phyloP scores from a whole-genome alignment of 2,797 vertebrate genomes.

The Menidia menidia region DNA sequence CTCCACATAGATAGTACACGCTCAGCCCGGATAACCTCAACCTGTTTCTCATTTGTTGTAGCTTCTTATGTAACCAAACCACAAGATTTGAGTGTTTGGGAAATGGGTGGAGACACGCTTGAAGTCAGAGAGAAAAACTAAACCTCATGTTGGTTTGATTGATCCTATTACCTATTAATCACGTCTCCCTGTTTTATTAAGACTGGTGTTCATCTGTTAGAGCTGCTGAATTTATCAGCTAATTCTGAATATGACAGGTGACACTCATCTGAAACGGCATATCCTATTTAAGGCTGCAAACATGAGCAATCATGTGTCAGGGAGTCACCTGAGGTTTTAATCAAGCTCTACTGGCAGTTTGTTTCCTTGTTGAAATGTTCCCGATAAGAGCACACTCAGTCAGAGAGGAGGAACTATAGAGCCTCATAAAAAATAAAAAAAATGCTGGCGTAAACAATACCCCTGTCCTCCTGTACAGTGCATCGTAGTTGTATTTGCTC shows the following conservation, averaged over 20 bases:
- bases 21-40: conserved; percentile 23
- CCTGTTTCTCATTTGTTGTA: conserved; percentile 59
- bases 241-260: not conserved
- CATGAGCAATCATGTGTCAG: not conserved
- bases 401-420: not conserved
- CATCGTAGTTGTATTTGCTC: not conserved
- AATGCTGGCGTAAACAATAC: conserved; percentile 6
- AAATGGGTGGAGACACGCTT: conserved; percentile 31
- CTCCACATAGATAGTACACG: conserved; percentile 8
- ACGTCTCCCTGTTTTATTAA: conserved; percentile 4
- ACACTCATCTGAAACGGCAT: not conserved
- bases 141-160: conserved; percentile 47
- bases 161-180: conserved; percentile 36
- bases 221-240: no score
- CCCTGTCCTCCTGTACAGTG: not conserved
- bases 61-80: conserved; percentile 60
- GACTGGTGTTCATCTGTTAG: no score
- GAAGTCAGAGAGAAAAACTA: conserved; percentile 31
- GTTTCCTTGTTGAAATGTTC: not conserved
- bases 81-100: conserved; percentile 36
- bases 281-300: not conserved
- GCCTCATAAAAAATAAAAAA: not conserved
- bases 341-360: not conserved
- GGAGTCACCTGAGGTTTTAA: conserved; percentile 9
- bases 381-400: conserved; percentile 3